Conservation (phyloP, 1,140 invertebrate species). For the Camponotus floridanus region DNA sequence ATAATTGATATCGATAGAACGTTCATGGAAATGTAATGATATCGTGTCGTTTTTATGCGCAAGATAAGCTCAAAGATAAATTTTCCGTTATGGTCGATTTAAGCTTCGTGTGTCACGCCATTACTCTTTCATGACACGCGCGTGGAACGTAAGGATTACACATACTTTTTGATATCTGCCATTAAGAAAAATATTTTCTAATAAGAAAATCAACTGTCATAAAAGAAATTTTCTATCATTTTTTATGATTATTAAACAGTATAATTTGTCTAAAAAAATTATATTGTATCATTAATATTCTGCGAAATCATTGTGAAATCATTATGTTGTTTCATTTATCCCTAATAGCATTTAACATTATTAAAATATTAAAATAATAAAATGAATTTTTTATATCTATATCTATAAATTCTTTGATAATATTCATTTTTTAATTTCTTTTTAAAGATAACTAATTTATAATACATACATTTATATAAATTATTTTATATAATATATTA, state of each 20-base stretch:
- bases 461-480: not conserved
- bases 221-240: not conserved
- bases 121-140: slow-evolving; percentile 35
- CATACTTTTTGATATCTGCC: not conserved
- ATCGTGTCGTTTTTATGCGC: slow-evolving; percentile 5
- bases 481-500: no score
- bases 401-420: not conserved
- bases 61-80: slow-evolving; percentile 15
- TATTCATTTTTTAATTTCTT: not conserved
- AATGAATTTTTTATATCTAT: no score
- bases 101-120: slow-evolving; percentile 8
- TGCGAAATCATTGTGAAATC: not conserved
- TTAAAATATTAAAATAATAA: slow-evolving; percentile 3
- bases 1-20: slow-evolving; percentile 20
- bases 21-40: slow-evolving; percentile 30
- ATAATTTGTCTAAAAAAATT: not conserved
- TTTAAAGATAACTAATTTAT: no score
- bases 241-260: slow-evolving; percentile 3
- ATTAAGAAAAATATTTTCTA: not conserved
- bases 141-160: slow-evolving; percentile 26
- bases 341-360: not conserved
- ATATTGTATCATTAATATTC: not conserved
- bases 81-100: slow-evolving; percentile 24
- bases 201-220: slow-evolving; percentile 5
- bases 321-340: not conserved